Conservation (phyloP, 2,797 vertebrate genomes). For the Discoglossus pictus region DNA sequence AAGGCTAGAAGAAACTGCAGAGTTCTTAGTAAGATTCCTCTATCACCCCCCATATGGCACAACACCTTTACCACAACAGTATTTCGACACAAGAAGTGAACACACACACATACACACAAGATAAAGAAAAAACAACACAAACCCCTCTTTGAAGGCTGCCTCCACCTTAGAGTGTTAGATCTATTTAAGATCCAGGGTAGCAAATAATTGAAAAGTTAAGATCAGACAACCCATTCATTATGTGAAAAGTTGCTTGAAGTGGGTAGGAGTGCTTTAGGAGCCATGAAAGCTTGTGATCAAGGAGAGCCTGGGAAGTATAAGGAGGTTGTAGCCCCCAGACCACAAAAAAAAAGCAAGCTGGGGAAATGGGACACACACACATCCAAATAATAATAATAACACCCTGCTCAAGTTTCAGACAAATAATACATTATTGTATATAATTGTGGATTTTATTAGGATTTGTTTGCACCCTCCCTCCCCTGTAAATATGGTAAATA, state of each 20-base stretch:
- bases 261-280: slow-evolving; percentile 43
- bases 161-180: not conserved
- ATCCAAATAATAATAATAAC: too few relatives aligned
- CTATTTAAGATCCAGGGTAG: slow-evolving; percentile 5
- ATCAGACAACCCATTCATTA: slow-evolving; percentile 58
- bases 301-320: slow-evolving; percentile 32
- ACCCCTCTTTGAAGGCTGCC: not conserved
- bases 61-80: slow-evolving; percentile 70
- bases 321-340: slow-evolving; percentile 18
- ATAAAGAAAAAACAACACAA: not conserved
- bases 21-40: slow-evolving; percentile 74
- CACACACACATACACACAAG: slow-evolving; percentile 38
- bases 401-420: slow-evolving; percentile 1
- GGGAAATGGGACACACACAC: slow-evolving; percentile 48
- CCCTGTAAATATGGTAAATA: slow-evolving; percentile 23
- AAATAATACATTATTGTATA: too few relatives aligned
- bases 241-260: slow-evolving; percentile 68
- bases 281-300: slow-evolving; percentile 12
- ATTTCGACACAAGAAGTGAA: slow-evolving; percentile 53
- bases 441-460: too few relatives aligned
- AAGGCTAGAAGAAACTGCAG: slow-evolving; percentile 70
- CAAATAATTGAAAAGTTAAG: slow-evolving; percentile 43
- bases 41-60: slow-evolving; percentile 74
- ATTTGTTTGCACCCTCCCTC: slow-evolving; percentile 23
- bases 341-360: slow-evolving; percentile 31